A percentile compares a stretch with the other conserved stretches of the same genome.
Evolutionary conservation across 2,113 vertebrate genomes (phyloP).

Genomic region (Trochalopteron elliotii): DNA sequence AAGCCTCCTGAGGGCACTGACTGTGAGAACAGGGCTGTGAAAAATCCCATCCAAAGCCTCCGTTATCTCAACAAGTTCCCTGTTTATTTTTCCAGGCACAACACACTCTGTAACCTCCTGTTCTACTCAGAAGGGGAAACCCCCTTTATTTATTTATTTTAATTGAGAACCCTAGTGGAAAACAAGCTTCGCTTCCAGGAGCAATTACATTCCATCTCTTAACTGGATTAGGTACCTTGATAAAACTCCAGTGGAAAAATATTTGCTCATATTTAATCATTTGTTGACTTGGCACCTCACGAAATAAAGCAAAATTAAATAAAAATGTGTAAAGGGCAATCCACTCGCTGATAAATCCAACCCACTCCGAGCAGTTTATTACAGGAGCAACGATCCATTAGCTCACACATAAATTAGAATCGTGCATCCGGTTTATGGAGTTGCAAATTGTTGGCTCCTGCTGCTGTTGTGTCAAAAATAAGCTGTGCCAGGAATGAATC

Average conservation of each 20-base stretch:
- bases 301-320: slow-evolving; percentile 48
- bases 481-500: not conserved
- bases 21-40: too few relatives aligned
- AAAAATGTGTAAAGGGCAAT: slow-evolving; percentile 52
- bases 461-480: slow-evolving; percentile 17
- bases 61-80: not conserved
- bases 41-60: not conserved
- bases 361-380: slow-evolving; percentile 40
- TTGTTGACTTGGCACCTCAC: slow-evolving; percentile 55
- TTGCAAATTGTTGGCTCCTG: slow-evolving; percentile 38
- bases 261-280: slow-evolving; percentile 60
- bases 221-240: slow-evolving; percentile 54
- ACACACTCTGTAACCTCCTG: not conserved
- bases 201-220: slow-evolving; percentile 26
- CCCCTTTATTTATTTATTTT: not conserved
- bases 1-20: fast-evolving
- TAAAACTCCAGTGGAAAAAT: slow-evolving; percentile 53
- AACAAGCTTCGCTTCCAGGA: slow-evolving; percentile 17
- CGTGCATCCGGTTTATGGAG: slow-evolving; percentile 37
- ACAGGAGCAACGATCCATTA: slow-evolving; percentile 63
- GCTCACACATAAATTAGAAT: slow-evolving; percentile 56
- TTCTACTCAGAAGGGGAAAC: not conserved
- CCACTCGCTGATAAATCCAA: slow-evolving; percentile 53
- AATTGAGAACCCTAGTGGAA: not conserved
- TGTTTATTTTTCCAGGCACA: not conserved